Base-by-base conservation (phyloP, 2,797 vertebrate species). In the Siniperca scherzeri region DNA sequence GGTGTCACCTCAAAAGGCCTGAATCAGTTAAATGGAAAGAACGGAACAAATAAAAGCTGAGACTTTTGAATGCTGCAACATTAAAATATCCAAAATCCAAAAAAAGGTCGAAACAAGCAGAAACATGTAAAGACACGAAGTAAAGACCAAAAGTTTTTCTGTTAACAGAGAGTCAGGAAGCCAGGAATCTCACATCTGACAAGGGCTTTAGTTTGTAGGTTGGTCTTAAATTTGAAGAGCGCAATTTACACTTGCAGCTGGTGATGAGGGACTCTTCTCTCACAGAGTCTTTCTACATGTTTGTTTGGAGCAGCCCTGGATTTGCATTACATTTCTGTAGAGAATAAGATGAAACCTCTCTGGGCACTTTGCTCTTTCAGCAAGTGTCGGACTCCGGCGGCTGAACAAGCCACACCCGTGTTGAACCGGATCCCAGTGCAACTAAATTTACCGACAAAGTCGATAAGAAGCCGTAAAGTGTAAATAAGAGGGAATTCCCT, bases 401-500 rank as follows among this genome's bases (percentile, higher is more conserved):
- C 59, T 46, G 17, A 65, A 19, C 69, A 64, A 40, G 17, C 40
- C 56, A 13, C 33, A 6, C 2, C 13, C 13, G 3, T 66, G 33
- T 53, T n/a, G 19, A 67, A 14, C 46, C 30, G 25, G n/a, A 70
- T 44, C 12, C 55, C 22, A 61, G 53, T n/a, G 22, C 46, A 38
- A 1, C 10, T 36, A 5, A 2, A 61, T 36, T 30, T 19, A 1
- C 65, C 10, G 25, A 48, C 17, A 6, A 19, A 12, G 22, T 14
- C 1, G 2, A 25, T 50, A 0, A 36, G 38, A 48, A 36, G n/a
- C 70, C 16, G 0, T 25, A 5, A 10, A 42, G 60, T 72, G 73
- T 46, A 38, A 66, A 81, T 68, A 1, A 60, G 53, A 80, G 46
- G 73, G 53, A 71, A 44, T 50, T 77, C 64, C 64, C 64, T 61